Evolutionary conservation across 2,888 invertebrate species (phyloP).

Genomic region (Andrena chrysosceles): DNA sequence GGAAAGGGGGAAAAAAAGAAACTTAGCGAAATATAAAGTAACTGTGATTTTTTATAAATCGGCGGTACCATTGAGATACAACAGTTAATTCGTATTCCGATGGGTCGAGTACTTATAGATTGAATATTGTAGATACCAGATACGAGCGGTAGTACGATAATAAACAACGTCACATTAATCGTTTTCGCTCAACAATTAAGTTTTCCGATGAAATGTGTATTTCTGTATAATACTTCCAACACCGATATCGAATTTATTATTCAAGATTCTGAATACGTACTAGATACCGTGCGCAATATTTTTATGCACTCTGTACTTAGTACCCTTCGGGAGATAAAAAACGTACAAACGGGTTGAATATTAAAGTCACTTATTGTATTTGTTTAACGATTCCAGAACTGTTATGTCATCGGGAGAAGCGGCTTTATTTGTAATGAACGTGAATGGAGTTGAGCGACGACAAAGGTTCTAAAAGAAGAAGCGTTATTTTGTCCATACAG

Average conservation of each 20-base stretch:
- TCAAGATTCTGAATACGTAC: conserved; percentile 28
- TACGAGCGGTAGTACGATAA: conserved; percentile 13
- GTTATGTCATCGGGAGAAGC: conserved; percentile 10
- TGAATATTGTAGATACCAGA: conserved; percentile 18
- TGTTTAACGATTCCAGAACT: conserved; percentile 20
- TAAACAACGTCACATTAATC: conserved; percentile 16
- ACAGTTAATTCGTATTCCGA: conserved; percentile 43
- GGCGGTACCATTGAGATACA: conserved; percentile 27
- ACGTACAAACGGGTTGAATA: conserved; percentile 38
- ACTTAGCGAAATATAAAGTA: conserved; percentile 21
- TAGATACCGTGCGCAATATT: conserved; percentile 33
- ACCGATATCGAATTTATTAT: conserved; percentile 34
- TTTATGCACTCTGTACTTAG: conserved; percentile 29
- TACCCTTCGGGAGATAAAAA: conserved; percentile 19
- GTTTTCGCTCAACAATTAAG: conserved; percentile 40
- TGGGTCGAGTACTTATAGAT: conserved; percentile 41
- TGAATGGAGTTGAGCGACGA: conserved; percentile 50
- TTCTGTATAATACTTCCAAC: conserved; percentile 27
- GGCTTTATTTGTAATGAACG: conserved; percentile 17
- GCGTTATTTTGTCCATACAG: conserved; percentile 64
- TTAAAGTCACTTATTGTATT: conserved; percentile 42
- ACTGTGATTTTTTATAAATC: conserved; percentile 60
- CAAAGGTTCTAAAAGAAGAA: conserved; percentile 61
- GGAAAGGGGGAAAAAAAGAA: not conserved
- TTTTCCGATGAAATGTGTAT: conserved; percentile 13